Base-by-base conservation (phyloP, 2,113 vertebrate species). In the Ciconia boyciana region DNA sequence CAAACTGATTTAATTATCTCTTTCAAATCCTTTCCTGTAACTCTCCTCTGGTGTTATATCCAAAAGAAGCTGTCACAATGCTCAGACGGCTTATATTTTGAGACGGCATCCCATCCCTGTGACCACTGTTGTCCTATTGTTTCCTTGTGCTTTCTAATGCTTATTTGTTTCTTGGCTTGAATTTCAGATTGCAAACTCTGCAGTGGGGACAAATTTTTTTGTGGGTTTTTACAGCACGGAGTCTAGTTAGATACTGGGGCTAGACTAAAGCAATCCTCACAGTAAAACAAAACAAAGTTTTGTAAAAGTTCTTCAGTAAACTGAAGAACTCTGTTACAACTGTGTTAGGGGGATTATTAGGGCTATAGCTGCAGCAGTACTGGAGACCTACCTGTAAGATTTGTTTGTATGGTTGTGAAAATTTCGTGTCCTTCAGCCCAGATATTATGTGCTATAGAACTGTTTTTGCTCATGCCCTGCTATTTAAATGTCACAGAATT, bases 51-150 rank as follows among this genome's bases (percentile, higher is more conserved):
- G 6, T 75, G 32, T 64, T 51, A 7, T 2, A 32, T 29, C 16
- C n/a, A 71, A 62, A 84, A 64, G 48, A 71, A 86, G 14, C 32
- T 0, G 0, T 31, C 31, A 26, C 19, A 68, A 0, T 46, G 22
- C 58, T 74, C 49, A 29, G 4, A 3, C 28, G 48, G 13, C 31
- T 71, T 66, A 1, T 32, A 17, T 29, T 61, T 88, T 75, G n/a
- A 83, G 39, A 19, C 22, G 54, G 9, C 6, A 68, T 64, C 66
- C 15, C 25, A 71, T 6, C 22, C 7, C 32, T 69, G 26, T 57
- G 54, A 39, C 6, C 11, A 16, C 10, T 46, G 10, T n/a, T 69
- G 28, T 61, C 24, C 10, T 22, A 1, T 32, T 34, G 13, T 57
- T 94, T 81, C 19, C 0, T 25, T 81, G 13, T 26, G 3, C 13